These are phyloP conservation scores for Drosophila mimica DNA, from an alignment of 2,888 invertebrate species.

Conservation along the genomic window DNA sequence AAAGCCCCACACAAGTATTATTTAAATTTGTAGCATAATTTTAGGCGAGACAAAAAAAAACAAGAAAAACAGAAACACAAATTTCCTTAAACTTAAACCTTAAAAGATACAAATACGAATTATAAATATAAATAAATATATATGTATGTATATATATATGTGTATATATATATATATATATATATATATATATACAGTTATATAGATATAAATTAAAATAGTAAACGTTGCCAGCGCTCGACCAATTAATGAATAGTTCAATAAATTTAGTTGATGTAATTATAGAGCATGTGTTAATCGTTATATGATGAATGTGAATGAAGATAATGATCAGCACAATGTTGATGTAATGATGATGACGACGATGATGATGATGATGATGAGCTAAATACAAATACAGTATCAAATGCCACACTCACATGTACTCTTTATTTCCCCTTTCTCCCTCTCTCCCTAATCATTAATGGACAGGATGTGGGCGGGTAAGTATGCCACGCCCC, in stretches of 20 bases:
- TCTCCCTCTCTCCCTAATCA: slow-evolving; percentile 17
- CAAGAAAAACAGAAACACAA: slow-evolving; percentile 26
- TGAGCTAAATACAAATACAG: slow-evolving; percentile 66
- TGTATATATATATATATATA: not conserved
- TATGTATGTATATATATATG: slow-evolving; percentile 10
- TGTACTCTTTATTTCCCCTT: not conserved
- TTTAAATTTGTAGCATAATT: slow-evolving; percentile 69
- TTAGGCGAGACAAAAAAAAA: slow-evolving; percentile 53
- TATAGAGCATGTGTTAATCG: slow-evolving; percentile 79
- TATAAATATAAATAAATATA: slow-evolving; percentile 20
- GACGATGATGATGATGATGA: slow-evolving; percentile 36
- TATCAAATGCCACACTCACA: slow-evolving; percentile 62
- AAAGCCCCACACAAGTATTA: slow-evolving; percentile 70
- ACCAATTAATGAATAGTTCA: slow-evolving; percentile 79
- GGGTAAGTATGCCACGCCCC: slow-evolving; percentile 31
- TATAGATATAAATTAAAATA: slow-evolving; percentile 14
- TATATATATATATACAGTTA: slow-evolving; percentile 19
- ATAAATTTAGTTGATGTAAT: slow-evolving; percentile 75
- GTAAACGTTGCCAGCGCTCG: slow-evolving; percentile 74
- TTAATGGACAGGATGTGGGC: slow-evolving; percentile 28
- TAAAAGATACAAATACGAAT: slow-evolving; percentile 24
- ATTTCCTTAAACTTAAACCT: slow-evolving; percentile 47
- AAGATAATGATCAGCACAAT: not conserved
- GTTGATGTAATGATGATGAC: not conserved
- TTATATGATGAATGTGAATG: slow-evolving; percentile 50